These are phyloP conservation scores for Grammomys dolichurus DNA, from an alignment of 2,113 vertebrate species.

Conservation along the genomic window DNA sequence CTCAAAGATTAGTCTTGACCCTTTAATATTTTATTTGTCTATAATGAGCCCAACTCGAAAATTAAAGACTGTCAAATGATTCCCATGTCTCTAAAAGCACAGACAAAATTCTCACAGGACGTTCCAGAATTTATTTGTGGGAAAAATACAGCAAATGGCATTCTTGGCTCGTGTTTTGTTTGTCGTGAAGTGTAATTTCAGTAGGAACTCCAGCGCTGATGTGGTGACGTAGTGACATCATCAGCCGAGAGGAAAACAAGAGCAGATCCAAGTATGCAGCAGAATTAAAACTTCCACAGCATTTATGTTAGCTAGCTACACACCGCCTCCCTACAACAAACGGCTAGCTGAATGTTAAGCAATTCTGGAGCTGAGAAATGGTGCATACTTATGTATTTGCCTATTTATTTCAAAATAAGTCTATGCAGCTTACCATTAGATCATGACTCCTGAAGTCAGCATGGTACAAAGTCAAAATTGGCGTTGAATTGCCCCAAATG, in stretches of 20 bases:
- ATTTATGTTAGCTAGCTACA: neutral
- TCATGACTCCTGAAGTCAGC: neutral
- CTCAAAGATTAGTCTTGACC: neutral
- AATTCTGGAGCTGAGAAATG: neutral
- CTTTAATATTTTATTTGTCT: neutral
- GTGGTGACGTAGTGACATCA: conserved; percentile 26
- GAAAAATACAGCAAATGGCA: neutral
- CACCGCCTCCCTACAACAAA: neutral
- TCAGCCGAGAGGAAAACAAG: conserved; percentile 33
- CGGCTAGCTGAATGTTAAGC: neutral
- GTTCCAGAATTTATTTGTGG: neutral
- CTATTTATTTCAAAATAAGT: neutral
- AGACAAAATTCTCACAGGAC: conserved; percentile 7
- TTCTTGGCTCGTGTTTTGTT: conserved; percentile 2
- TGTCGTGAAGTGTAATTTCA: neutral
- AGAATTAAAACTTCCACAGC: neutral
- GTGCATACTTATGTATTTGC: neutral
- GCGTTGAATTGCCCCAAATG: conserved; percentile 4
- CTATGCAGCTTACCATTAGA: neutral
- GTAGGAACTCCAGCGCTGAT: neutral
- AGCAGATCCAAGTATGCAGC: neutral
- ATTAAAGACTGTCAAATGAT: neutral
- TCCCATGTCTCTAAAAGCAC: conserved; percentile 17
- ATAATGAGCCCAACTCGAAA: neutral
- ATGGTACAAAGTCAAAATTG: neutral